phyloP scores from a whole-genome alignment of 1,140 invertebrate species.

The Megalonaias nervosa region DNA sequence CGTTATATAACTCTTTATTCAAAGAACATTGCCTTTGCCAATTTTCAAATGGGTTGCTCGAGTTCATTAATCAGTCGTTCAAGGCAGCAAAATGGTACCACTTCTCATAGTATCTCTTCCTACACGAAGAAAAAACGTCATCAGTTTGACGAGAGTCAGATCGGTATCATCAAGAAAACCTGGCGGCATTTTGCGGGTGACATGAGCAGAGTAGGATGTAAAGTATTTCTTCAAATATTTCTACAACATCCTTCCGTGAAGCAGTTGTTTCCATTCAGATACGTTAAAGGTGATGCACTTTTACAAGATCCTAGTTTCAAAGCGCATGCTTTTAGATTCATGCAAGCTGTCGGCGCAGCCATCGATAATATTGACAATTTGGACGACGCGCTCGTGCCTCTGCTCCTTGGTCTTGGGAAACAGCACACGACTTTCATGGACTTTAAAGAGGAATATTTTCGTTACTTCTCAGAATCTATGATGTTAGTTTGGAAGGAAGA shows the following conservation, averaged over 20 bases:
- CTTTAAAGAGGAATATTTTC: conserved; percentile 48
- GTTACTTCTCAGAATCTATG: conserved; percentile 46
- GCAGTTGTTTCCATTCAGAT: conserved; percentile 45
- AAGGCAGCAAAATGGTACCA: too few species aligned
- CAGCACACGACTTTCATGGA: conserved; percentile 47
- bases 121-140: too few species aligned
- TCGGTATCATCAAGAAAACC: conserved; percentile 41
- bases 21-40: too few species aligned
- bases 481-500: conserved; percentile 41
- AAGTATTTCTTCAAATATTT: conserved; percentile 54
- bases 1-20: too few species aligned
- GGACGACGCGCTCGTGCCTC: conserved; percentile 36
- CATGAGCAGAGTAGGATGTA: conserved; percentile 38
- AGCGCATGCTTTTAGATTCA: conserved; percentile 57
- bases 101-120: too few species aligned
- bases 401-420: conserved; percentile 43
- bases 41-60: too few species aligned
- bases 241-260: conserved; percentile 45
- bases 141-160: conserved; percentile 14
- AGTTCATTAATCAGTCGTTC: too few species aligned
- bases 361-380: conserved; percentile 52
- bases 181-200: conserved; percentile 45
- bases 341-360: conserved; percentile 55
- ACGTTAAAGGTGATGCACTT: conserved; percentile 38
- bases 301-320: conserved; percentile 39